Conservation (phyloP, 1,140 invertebrate species). For the Hylaeus volcanicus region DNA sequence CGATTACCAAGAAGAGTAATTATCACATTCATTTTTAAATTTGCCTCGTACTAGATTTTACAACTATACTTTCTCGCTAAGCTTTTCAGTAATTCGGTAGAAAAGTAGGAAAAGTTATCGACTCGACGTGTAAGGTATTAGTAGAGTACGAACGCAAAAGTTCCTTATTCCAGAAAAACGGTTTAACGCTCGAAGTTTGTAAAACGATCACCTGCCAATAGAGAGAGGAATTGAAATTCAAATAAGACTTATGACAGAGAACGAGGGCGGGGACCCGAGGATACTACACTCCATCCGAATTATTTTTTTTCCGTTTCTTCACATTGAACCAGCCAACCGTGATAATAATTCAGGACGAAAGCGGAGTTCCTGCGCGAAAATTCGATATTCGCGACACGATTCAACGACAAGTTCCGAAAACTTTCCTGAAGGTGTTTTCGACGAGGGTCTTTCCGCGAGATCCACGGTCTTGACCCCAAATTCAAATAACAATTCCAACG, state of each 20-base stretch:
- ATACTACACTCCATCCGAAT: conserved; percentile 10
- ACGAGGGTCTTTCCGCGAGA: conserved; percentile 45
- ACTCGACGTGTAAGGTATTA: no score
- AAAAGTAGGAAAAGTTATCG: no score
- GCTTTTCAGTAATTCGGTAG: no score
- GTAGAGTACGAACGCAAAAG: no score
- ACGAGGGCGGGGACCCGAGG: not conserved
- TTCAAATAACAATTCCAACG: conserved; percentile 64
- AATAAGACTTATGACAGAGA: conserved; percentile 21
- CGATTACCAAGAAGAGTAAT: no score
- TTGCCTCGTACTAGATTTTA: no score
- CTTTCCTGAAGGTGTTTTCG: conserved; percentile 58
- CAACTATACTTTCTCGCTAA: no score
- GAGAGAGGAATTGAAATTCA: conserved; percentile 29
- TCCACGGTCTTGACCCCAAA: conserved; percentile 39
- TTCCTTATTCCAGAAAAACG: no score
- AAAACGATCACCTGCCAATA: conserved; percentile 9
- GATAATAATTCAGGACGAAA: conserved; percentile 64
- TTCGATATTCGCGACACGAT: conserved; percentile 70
- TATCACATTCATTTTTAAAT: no score
- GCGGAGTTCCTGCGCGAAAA: conserved; percentile 60
- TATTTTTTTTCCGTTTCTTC: conserved; percentile 23
- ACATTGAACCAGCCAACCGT: conserved; percentile 40
- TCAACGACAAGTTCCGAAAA: conserved; percentile 61
- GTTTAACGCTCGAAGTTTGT: conserved; percentile 16